Conservation (phyloP, 2,113 vertebrate genomes). For the Rhea pennata region DNA sequence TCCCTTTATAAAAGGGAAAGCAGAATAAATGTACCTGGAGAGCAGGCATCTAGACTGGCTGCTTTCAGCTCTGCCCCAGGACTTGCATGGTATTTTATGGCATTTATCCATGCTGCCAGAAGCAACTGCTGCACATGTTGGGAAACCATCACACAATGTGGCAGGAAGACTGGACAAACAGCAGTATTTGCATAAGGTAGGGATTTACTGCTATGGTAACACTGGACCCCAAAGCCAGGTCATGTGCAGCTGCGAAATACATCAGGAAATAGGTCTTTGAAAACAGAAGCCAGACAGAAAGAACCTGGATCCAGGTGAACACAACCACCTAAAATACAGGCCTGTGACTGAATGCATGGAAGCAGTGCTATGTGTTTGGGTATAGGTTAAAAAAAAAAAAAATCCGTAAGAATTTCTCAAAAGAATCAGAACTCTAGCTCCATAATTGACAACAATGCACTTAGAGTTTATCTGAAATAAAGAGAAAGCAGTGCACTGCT, state of each 20-base stretch:
- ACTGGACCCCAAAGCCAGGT: constrained; percentile 3
- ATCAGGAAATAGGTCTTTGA: constrained; percentile 12
- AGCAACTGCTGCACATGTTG: background rate
- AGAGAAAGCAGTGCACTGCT: constrained; percentile 30
- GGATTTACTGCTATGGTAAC: constrained; percentile 28
- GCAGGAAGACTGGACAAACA: constrained; percentile 17
- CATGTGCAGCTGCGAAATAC: constrained; percentile 16
- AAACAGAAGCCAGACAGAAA: constrained; percentile 15
- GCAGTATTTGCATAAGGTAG: constrained; percentile 16
- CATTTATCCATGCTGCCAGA: background rate
- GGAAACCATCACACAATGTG: background rate
- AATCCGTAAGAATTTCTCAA: background rate
- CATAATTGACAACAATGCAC: background rate
- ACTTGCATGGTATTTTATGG: background rate
- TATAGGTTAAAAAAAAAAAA: background rate
- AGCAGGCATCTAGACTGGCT: background rate
- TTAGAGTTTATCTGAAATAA: background rate
- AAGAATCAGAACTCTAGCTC: background rate
- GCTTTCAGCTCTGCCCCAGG: background rate
- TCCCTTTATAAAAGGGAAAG: constrained; percentile 55
- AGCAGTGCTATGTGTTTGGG: background rate
- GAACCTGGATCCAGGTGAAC: constrained; percentile 26
- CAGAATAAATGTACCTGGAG: constrained; percentile 16
- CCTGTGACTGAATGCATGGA: background rate
- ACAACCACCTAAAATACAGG: constrained; percentile 32